Percentiles rank a stretch among this genome's conserved stretches.
phyloP scores from a whole-genome alignment of 2,113 vertebrate genomes.

The Pleuronectes platessa region DNA sequence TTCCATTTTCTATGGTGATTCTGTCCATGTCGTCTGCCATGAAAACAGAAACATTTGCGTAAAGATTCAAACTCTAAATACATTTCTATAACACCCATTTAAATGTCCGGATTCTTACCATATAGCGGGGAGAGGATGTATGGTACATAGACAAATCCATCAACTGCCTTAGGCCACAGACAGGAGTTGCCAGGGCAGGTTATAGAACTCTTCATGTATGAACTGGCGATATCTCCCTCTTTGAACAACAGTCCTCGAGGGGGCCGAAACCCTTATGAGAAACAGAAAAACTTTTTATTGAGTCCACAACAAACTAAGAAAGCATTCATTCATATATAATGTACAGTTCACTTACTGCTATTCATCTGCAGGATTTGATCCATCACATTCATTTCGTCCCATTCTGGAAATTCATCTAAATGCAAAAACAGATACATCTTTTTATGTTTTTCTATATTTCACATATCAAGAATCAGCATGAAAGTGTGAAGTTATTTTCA shows the following conservation, averaged over 20 bases:
- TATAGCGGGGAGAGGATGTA: slow-evolving; percentile 75
- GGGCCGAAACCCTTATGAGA: slow-evolving; percentile 52
- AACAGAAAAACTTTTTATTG: background rate
- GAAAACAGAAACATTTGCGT: background rate
- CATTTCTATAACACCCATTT: background rate
- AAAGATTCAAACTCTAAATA: background rate
- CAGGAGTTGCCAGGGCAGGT: slow-evolving; percentile 73
- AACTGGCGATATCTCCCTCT: slow-evolving; percentile 75
- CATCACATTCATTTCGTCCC: slow-evolving; percentile 78
- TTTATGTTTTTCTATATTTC: background rate
- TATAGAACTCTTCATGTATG: slow-evolving; percentile 68
- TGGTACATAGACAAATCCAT: slow-evolving; percentile 80
- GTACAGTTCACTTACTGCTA: slow-evolving; percentile 66
- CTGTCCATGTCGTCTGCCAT: slow-evolving; percentile 82
- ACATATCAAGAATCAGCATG: background rate
- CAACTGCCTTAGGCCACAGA: slow-evolving; percentile 79
- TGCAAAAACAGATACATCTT: slow-evolving; percentile 11
- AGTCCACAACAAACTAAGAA: background rate
- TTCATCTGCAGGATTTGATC: slow-evolving; percentile 81
- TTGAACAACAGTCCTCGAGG: slow-evolving; percentile 66
- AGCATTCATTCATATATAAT: background rate
- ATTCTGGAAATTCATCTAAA: slow-evolving; percentile 62
- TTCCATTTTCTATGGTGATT: slow-evolving; percentile 83
- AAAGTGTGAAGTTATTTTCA: background rate
- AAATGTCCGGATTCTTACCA: slow-evolving; percentile 54